Evolutionary conservation across 2,888 invertebrate species (phyloP).

Genomic region (Acrobasis consociella): DNA sequence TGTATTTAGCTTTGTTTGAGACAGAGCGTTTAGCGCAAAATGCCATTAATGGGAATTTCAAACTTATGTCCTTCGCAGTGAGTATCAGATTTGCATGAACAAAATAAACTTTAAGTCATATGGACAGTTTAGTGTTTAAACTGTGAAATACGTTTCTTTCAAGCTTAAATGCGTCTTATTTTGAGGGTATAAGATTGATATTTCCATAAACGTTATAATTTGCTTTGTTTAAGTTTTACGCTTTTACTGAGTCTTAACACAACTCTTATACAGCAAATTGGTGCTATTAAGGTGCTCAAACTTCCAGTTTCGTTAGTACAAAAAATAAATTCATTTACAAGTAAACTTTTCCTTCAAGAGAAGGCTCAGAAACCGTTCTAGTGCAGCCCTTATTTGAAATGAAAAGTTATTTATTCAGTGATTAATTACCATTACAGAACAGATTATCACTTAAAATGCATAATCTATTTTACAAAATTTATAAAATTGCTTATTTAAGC

Average conservation of each 20-base stretch:
- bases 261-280: constrained; percentile 8
- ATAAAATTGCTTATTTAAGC: too few relatives aligned
- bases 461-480: too few relatives aligned
- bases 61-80: too few relatives aligned
- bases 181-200: neutral
- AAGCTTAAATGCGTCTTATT: neutral
- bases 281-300: constrained; percentile 17
- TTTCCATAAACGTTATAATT: neutral
- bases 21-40: neutral
- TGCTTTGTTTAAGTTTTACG: neutral
- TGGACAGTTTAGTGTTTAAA: too few relatives aligned
- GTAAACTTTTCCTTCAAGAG: neutral
- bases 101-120: too few relatives aligned
- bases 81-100: too few relatives aligned
- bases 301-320: constrained; percentile 1
- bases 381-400: too few relatives aligned
- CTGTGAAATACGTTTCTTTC: neutral
- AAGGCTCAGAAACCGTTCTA: too few relatives aligned
- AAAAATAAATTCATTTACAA: constrained; percentile 3
- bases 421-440: too few relatives aligned
- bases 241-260: too few relatives aligned
- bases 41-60: neutral
- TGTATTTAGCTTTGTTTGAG: neutral
- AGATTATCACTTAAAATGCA: too few relatives aligned
- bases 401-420: too few relatives aligned